Base-by-base conservation (phyloP, 2,888 invertebrate species). In the Spialia ferax region DNA sequence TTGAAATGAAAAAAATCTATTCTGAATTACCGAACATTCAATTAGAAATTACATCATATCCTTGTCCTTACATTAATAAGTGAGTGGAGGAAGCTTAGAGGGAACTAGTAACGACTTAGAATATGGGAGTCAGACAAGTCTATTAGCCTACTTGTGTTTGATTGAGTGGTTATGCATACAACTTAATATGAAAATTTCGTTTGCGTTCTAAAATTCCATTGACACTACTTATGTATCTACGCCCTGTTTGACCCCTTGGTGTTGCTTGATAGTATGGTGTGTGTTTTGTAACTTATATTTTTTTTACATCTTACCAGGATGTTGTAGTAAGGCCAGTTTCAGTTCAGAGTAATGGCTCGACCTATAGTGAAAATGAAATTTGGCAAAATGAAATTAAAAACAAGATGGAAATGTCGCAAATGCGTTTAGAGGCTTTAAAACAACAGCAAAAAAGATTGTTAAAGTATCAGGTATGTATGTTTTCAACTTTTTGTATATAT, bases 321-420 rank as follows among this genome's bases (percentile, higher is more conserved):
- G 84, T 86, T n/a, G 88, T 89, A 10, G 89, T 91, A 5, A 83
- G 94, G 60, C 94, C 91, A n/a, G 87, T 88, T 56, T 94, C 93
- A 20, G 93, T 86, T 18, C 94, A 93, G 80, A 93, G 89, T 77
- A 94, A 91, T 74, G 91, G 88, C 63, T 94, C 91, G 0, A 83
- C 87, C 2, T 95, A 94, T 72, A 94, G 94, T 70, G 94, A 93
- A 29, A 95, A 94, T 79, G 93, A 94, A 69, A 84, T 92, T 35
- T 93, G 95, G 86, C 95, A 95, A 78, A 93, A 93, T 74, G 94
- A 95, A 75, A 88, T 95, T 32, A 95, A 95, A 74, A 94, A 93
- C 73, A 95, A 95, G 82, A 94, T 95, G 90, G 95, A 95, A 78
- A 87, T 95, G 74, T 95, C 95, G 0, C 95, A 95, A 76, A 93